These are phyloP conservation scores for Platycercus adscitus DNA, from an alignment of 2,113 vertebrate species.

Conservation along the genomic window DNA sequence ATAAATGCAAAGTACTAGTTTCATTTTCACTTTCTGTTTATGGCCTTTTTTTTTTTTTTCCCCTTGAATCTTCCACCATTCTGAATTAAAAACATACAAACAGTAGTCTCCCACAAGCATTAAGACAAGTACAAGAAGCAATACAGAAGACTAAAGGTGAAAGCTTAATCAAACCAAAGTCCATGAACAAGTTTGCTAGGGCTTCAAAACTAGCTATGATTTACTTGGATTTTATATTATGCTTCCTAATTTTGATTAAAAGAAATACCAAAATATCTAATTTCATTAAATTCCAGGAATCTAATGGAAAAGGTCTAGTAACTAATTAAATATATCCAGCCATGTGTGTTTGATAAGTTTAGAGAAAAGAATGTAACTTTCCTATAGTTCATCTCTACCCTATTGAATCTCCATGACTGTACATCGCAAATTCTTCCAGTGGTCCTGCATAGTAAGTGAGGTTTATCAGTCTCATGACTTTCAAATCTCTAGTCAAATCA, in stretches of 20 bases:
- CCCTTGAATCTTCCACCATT: background rate
- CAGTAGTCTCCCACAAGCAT: background rate
- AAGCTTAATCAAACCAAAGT: background rate
- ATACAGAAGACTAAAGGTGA: background rate
- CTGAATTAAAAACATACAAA: background rate
- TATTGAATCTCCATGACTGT: background rate
- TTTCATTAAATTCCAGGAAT: background rate
- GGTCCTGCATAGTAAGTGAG: background rate
- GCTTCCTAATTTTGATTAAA: background rate
- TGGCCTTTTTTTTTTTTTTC: background rate
- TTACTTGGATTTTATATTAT: background rate
- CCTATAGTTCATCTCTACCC: background rate
- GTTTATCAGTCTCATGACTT: background rate
- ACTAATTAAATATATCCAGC: background rate
- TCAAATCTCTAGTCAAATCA: background rate
- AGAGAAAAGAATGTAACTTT: background rate
- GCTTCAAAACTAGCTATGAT: background rate
- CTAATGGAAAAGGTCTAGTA: background rate
- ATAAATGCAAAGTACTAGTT: background rate
- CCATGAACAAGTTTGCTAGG: background rate
- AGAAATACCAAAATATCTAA: background rate
- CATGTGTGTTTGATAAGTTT: background rate
- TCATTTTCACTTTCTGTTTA: background rate
- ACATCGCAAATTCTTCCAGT: background rate
- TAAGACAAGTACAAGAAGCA: background rate